Evolutionary conservation across 2,888 invertebrate genomes (phyloP).

Genomic region (Leptinotarsa rubiginosa): DNA sequence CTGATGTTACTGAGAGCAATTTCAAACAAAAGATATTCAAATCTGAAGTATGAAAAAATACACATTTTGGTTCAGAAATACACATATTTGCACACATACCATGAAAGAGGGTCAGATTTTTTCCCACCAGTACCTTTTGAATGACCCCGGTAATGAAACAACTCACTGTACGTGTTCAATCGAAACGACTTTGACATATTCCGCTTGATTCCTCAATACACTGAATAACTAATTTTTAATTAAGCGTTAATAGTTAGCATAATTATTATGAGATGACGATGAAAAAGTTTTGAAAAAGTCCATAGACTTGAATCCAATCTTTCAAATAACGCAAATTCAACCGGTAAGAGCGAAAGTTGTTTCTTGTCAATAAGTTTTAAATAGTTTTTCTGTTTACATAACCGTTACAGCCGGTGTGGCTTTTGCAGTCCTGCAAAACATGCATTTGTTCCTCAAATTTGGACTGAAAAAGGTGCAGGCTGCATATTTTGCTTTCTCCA

Average conservation of each 20-base stretch:
- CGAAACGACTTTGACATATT: neutral
- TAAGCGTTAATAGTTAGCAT: neutral
- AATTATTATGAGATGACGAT: neutral
- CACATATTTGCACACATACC: too few relatives aligned
- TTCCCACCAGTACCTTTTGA: too few relatives aligned
- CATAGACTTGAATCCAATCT: neutral
- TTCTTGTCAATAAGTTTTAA: constrained; percentile 25
- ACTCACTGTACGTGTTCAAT: neutral
- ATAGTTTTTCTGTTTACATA: constrained; percentile 28
- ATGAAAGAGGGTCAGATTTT: too few relatives aligned
- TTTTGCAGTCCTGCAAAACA: constrained; percentile 28
- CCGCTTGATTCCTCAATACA: neutral
- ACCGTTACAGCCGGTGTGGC: constrained; percentile 16
- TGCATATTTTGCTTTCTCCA: neutral
- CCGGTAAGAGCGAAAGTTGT: constrained; percentile 30
- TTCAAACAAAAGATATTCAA: too few relatives aligned
- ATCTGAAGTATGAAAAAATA: too few relatives aligned
- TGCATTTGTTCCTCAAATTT: constrained; percentile 14
- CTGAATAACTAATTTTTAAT: neutral
- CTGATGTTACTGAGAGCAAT: too few relatives aligned
- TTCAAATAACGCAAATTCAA: constrained; percentile 18
- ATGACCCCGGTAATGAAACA: neutral
- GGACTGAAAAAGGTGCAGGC: neutral
- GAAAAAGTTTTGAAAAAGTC: neutral
- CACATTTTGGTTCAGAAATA: too few relatives aligned